Conservation (phyloP, 1,140 invertebrate species). For the Drosophila sechellia region DNA sequence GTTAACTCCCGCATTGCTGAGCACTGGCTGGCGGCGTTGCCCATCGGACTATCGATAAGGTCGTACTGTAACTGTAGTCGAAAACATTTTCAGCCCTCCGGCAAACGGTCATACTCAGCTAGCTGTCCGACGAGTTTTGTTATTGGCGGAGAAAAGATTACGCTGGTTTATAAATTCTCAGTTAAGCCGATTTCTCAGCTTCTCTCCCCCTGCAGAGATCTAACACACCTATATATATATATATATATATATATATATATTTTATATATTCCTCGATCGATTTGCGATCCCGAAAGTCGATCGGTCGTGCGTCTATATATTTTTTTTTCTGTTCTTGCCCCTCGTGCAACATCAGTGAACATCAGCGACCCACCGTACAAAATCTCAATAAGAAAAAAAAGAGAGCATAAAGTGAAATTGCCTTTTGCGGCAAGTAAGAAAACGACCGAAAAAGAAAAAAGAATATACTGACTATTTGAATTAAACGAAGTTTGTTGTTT, state of each 20-base stretch:
- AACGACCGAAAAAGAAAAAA: slow-evolving; percentile 9
- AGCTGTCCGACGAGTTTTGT: slow-evolving; percentile 16
- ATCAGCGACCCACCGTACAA: slow-evolving; percentile 27
- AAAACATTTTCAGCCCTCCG: background rate
- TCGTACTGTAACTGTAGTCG: too few relatives aligned
- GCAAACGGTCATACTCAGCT: slow-evolving; percentile 7
- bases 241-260: background rate
- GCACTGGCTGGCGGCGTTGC: background rate
- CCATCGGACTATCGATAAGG: background rate
- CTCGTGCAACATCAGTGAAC: slow-evolving; percentile 30
- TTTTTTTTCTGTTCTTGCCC: slow-evolving; percentile 39
- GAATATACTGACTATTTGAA: slow-evolving; percentile 23
- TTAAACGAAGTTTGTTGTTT: slow-evolving; percentile 3
- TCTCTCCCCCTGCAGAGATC: background rate
- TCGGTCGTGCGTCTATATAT: slow-evolving; percentile 23
- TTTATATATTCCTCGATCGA: background rate
- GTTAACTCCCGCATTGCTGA: background rate
- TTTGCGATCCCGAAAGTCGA: slow-evolving; percentile 12
- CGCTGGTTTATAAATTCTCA: slow-evolving; percentile 15
- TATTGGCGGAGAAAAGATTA: slow-evolving; percentile 20
- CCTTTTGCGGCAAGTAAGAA: slow-evolving; percentile 66
- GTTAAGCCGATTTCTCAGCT: slow-evolving; percentile 10
- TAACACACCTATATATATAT: too few relatives aligned
- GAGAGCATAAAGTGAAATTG: slow-evolving; percentile 73
- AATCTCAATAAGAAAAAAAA: slow-evolving; percentile 31